Evolutionary conservation across 1,140 invertebrate genomes (phyloP).

Genomic region (Procambarus virginalis): DNA sequence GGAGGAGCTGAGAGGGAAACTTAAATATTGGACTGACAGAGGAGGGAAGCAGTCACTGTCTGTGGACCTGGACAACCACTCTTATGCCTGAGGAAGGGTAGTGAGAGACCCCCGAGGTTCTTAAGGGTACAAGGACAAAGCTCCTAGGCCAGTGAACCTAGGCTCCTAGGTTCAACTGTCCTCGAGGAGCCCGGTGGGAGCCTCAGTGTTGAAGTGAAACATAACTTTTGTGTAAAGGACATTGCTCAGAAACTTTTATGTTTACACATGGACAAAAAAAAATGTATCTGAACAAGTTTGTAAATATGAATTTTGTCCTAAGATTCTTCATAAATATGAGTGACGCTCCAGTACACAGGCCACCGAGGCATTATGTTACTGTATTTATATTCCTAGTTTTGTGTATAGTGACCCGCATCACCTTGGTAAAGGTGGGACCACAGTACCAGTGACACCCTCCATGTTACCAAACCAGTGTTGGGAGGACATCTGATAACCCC

Average conservation of each 20-base stretch:
- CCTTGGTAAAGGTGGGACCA: not conserved
- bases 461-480: not conserved
- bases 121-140: not conserved
- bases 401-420: not conserved
- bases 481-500: too few relatives aligned
- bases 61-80: constrained; percentile 55
- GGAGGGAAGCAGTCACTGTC: constrained; percentile 55
- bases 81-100: constrained; percentile 34
- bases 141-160: not conserved
- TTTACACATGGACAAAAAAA: too few relatives aligned
- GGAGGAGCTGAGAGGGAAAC: constrained; percentile 85
- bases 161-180: not conserved
- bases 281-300: too few relatives aligned
- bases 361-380: constrained; percentile 35
- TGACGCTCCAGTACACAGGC: not conserved
- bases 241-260: too few relatives aligned
- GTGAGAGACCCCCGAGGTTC: not conserved
- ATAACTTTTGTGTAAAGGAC: too few relatives aligned
- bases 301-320: too few relatives aligned
- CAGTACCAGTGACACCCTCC: not conserved
- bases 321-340: too few relatives aligned
- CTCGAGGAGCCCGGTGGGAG: not conserved
- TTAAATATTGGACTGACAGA: constrained; percentile 73
- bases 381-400: constrained; percentile 11
- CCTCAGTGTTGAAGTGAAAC: not conserved